A percentile compares a stretch with the other conserved stretches of the same genome.
These are phyloP conservation scores for Paedocypris micromegethes DNA, from an alignment of 2,797 vertebrate species.

Conservation along the genomic window DNA sequence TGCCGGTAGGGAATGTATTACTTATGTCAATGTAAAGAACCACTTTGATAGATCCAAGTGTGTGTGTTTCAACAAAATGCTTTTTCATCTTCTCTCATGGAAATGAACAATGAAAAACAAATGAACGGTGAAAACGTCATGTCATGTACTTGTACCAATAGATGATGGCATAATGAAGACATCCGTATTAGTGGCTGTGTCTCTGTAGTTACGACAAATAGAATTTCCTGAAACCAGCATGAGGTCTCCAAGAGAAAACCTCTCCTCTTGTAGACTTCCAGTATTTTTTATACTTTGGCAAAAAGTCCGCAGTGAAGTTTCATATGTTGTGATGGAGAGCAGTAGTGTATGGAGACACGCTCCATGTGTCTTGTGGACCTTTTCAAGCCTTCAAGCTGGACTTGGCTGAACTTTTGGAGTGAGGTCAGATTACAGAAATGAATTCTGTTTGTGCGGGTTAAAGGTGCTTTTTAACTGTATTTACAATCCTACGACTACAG, in stretches of 20 bases:
- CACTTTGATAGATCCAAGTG: too few species aligned
- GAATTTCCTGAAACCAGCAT: constrained; percentile 1
- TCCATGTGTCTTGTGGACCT: constrained; percentile 4
- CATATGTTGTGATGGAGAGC: background rate
- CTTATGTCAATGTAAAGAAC: too few species aligned
- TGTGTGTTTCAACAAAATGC: too few species aligned
- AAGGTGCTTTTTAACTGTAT: constrained; percentile 2
- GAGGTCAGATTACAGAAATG: constrained; percentile 4
- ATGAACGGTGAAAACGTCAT: too few species aligned
- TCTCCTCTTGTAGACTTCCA: background rate
- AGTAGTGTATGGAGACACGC: background rate
- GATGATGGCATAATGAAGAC: constrained; percentile 3
- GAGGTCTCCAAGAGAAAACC: background rate
- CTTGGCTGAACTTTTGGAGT: constrained; percentile 9
- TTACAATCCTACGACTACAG: background rate
- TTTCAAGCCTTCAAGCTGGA: background rate
- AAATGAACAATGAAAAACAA: too few species aligned
- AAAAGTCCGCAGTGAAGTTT: constrained; percentile 6
- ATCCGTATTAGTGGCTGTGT: background rate
- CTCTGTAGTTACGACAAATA: constrained; percentile 1
- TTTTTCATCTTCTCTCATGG: too few species aligned
- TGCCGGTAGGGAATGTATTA: too few species aligned
- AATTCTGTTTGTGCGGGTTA: constrained; percentile 8
- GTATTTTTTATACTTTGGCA: background rate
- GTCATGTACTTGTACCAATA: background rate